Conservation (phyloP, 1,140 invertebrate genomes). For the Cotesia vestalis region DNA sequence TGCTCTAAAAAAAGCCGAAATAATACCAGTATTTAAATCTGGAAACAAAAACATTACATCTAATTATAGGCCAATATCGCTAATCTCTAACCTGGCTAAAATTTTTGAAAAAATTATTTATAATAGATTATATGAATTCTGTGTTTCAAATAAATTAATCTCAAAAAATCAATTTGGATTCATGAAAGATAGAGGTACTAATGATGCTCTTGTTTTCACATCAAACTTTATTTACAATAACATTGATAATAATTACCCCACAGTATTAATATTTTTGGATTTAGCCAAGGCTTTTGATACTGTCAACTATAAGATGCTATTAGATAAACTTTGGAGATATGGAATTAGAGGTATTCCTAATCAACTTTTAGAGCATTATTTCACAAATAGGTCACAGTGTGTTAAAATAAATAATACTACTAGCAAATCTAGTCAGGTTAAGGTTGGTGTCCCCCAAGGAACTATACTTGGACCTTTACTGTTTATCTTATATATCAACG, state of each 20-base stretch:
- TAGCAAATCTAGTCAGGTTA: not conserved
- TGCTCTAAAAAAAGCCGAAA: not conserved
- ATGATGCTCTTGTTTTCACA: not conserved
- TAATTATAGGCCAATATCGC: not conserved
- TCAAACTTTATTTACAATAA: not conserved
- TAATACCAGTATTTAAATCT: not conserved
- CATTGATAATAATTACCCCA: not conserved
- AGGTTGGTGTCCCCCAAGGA: not conserved
- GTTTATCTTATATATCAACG: not conserved
- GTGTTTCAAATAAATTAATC: not conserved
- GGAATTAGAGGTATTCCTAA: not conserved
- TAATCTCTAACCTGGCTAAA: constrained; percentile 27
- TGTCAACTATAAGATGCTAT: no score
- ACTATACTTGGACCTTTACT: not conserved
- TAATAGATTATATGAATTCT: not conserved
- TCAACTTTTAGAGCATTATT: not conserved
- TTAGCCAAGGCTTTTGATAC: no score
- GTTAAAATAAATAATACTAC: constrained; percentile 1
- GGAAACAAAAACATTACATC: not conserved
- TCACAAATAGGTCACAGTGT: not conserved
- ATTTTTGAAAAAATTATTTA: constrained; percentile 36
- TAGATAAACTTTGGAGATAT: not conserved
- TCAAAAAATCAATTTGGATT: not conserved
- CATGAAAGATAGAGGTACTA: not conserved
- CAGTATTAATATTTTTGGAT: no score